Evolutionary conservation across 2,113 vertebrate species (phyloP).

Genomic region (Turnix velox): DNA sequence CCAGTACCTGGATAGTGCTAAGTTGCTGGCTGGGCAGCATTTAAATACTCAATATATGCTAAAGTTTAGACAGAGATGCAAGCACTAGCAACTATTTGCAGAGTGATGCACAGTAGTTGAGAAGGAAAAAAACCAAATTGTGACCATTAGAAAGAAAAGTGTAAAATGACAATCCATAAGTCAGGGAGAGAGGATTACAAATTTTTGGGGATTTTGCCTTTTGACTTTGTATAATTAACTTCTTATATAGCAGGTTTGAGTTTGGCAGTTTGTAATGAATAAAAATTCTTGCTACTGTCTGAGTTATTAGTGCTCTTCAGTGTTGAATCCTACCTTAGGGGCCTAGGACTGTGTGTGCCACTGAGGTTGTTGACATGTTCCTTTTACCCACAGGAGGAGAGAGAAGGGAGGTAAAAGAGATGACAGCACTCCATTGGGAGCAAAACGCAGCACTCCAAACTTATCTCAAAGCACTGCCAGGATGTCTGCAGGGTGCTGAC

Average conservation of each 20-base stretch:
- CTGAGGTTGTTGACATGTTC: neutral
- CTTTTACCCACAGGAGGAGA: neutral
- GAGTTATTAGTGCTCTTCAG: neutral
- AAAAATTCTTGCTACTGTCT: neutral
- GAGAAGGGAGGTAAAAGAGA: neutral
- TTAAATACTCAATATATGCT: neutral
- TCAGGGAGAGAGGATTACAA: neutral
- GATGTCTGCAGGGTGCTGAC: neutral
- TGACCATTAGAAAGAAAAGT: neutral
- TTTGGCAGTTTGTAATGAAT: neutral
- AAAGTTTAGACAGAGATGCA: neutral
- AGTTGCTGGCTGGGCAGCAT: neutral
- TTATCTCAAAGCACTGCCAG: rapidly evolving
- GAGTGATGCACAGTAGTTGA: neutral
- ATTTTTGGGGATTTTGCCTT: neutral
- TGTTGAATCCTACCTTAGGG: neutral
- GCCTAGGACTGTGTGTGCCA: neutral
- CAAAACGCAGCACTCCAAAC: neutral
- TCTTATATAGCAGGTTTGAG: neutral
- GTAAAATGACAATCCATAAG: neutral
- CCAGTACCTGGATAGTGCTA: neutral
- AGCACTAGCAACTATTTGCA: neutral
- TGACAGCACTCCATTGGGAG: neutral
- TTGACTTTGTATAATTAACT: neutral
- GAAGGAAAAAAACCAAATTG: neutral